Base-by-base conservation (phyloP, 2,113 vertebrate genomes). In the Mobula birostris region DNA sequence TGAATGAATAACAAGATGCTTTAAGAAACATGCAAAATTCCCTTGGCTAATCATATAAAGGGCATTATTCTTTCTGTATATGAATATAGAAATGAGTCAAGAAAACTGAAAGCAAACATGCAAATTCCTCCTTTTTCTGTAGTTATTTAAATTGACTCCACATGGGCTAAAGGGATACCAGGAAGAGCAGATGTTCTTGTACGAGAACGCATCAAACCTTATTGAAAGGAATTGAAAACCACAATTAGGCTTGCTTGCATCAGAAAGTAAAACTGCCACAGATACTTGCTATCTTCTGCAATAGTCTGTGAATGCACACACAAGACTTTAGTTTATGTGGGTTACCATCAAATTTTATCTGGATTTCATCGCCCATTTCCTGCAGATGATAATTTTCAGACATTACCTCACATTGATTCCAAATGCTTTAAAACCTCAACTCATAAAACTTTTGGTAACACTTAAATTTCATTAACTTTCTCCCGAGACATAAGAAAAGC, bases 301-400 rank as follows among this genome's bases (percentile, higher is more conserved):
- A 90, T 19, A 66, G 85, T 66, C 85, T 90, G 61, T 90, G 85
- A 90, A 90, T 90, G 85, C 29, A 90, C 58, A 17, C 85, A 90
- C 85, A 88, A 88, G 61, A 61, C n/a, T 90, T 15, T 32, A 29
- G 14, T 66, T 83, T 90, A 90, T 32, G 29, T 66, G 85, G 61
- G 61, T 68, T 66, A 66, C 29, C 85, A 90, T 90, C 85, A 66
- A 66, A 32, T 68, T 66, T 68, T 90, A 87, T 90, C 61, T 90
- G 61, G 85, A 90, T 90, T 90, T 68, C 85, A 90, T 90, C 85
- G 3, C 83, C 85, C 85, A 90, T 32, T 90, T 90, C 85, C 85
- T 90, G 29, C 21, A 32, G 85, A 90, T 66, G 27, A 83, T 56
- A 17, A 90, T 66, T 68, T 68, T 90, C 85, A 90, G 85, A 90